Conservation (phyloP, 2,888 invertebrate genomes). For the Drosophila neonasuta region DNA sequence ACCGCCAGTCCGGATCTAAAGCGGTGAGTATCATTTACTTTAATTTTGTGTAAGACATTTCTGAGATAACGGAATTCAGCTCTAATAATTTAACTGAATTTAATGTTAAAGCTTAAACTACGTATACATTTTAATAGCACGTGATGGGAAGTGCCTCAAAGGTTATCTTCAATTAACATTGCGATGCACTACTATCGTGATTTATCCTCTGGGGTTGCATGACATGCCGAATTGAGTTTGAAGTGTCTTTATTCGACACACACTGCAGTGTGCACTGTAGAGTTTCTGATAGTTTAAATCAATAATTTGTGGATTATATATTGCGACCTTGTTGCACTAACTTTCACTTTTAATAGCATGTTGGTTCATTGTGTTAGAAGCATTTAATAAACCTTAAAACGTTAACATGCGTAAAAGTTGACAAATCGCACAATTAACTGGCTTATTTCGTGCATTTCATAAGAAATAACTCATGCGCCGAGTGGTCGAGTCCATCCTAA, state of each 20-base stretch:
- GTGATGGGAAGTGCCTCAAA: not conserved
- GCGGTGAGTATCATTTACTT: slow-evolving; percentile 81
- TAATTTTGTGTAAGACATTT: not conserved
- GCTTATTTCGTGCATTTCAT: slow-evolving; percentile 53
- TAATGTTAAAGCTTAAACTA: slow-evolving; percentile 47
- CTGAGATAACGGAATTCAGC: not conserved
- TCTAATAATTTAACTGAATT: slow-evolving; percentile 34
- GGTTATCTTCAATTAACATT: not conserved
- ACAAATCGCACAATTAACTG: slow-evolving; percentile 69
- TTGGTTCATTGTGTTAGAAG: slow-evolving; percentile 1
- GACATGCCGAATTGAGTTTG: not conserved
- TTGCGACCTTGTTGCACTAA: not conserved
- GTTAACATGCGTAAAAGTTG: slow-evolving; percentile 34
- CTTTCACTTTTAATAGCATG: not conserved
- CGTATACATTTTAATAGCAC: slow-evolving; percentile 7
- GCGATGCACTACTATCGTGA: not conserved
- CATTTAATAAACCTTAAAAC: slow-evolving; percentile 27
- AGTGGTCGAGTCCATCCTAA: slow-evolving; percentile 44
- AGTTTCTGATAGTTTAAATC: not conserved
- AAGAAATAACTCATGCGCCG: slow-evolving; percentile 45
- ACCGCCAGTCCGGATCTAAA: slow-evolving; percentile 89
- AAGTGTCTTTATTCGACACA: too few relatives aligned
- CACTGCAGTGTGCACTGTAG: too few relatives aligned
- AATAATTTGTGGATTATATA: not conserved
- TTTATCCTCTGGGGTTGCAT: not conserved